Percentiles rank a stretch among this genome's conserved stretches.
phyloP scores from a whole-genome alignment of 2,888 invertebrate genomes.

The Xylota segnis region DNA sequence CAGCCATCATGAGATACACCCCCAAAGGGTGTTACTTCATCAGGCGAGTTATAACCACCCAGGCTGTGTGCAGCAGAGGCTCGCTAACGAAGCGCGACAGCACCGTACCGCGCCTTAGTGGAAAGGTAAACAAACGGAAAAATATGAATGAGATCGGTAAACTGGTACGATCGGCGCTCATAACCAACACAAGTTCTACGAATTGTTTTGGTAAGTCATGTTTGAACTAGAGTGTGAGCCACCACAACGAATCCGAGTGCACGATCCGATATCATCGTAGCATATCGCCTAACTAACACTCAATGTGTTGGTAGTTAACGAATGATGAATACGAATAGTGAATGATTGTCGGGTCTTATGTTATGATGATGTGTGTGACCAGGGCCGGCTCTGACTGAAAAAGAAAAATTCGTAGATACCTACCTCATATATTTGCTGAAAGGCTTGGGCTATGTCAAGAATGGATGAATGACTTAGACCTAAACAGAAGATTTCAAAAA shows the following conservation, averaged over 20 bases:
- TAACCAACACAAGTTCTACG: constrained; percentile 19
- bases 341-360: constrained; percentile 2
- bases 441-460: too few species aligned
- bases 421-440: too few species aligned
- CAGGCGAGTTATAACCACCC: constrained; percentile 23
- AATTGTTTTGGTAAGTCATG: constrained; percentile 16
- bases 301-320: constrained; percentile 12
- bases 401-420: neutral
- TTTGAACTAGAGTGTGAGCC: constrained; percentile 1
- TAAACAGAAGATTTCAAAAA: too few species aligned
- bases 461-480: too few species aligned
- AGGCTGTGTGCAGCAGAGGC: neutral
- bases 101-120: constrained; percentile 33
- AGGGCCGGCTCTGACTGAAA: neutral
- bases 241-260: neutral
- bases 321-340: neutral
- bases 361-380: neutral
- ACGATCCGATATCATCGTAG: constrained; percentile 8
- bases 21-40: constrained; percentile 16
- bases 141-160: constrained; percentile 55
- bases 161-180: constrained; percentile 42
- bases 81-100: constrained; percentile 11
- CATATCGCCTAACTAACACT: neutral
- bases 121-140: constrained; percentile 50
- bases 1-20: constrained; percentile 11